Evolutionary conservation across 2,888 invertebrate species (phyloP), one percentile per base, ranked within the genome.

Genomic region (Acrobasis consociella): DNA sequence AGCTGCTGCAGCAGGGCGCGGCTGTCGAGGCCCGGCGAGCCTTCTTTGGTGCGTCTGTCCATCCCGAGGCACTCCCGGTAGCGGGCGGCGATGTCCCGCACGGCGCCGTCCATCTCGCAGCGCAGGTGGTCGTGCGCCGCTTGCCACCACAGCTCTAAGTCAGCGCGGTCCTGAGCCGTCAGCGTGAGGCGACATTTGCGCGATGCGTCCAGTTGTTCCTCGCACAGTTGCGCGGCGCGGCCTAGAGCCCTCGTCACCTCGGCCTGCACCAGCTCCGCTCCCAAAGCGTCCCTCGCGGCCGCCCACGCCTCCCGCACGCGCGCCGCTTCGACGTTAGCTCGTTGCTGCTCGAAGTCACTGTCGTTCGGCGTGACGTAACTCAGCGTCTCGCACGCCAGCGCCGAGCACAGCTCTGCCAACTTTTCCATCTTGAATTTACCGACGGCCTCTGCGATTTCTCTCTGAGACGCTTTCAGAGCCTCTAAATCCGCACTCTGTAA

Each of bases 241-340:
- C 93, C 91, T 77, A 96, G 93, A 8, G 96, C 95, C 65, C 96
- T 95, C 16, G 95, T 94, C 66, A 96, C 95, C 86, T 96, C 96
- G 0, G 96, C 95, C 76, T 96, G 96, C 38, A 96, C 95, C 38
- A 97, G 89, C 81, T 96, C 96, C 1, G 95, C 94, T 73, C 95
- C 96, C 0, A 96, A 95, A 1, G 95, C 94, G 75, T 96, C 96
- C 62, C 96, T 95, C 0, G 97, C 96, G 65, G 95, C 93, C 49
- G 95, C 94, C 94, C 95, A 96, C 7, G 96, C 96, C 74, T 95
- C 95, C 39, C 96, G 94, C 17, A 96, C 94, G 46, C 96, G 93
- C 62, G 94, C 94, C 70, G 95, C 95, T 68, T 95, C 95, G 37
- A 93, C 69, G 75, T 85, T 83, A 71, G 88, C 72, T 65, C 89